Percentiles rank a stretch among this genome's conserved stretches.
phyloP scores from a whole-genome alignment of 1,140 invertebrate species.

The Anthonomus grandis region DNA sequence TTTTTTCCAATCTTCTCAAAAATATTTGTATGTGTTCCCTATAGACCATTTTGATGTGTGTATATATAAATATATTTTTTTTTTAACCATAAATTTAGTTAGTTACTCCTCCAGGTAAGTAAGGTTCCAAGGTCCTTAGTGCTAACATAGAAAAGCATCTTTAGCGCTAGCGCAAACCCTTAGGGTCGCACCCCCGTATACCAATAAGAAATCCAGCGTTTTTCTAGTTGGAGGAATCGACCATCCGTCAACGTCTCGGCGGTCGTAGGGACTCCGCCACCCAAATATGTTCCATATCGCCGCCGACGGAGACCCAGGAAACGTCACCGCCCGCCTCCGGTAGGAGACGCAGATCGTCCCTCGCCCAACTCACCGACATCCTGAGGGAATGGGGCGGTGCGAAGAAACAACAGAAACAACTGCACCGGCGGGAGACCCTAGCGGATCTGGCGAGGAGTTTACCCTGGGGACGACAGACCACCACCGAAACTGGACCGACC shows the following conservation, averaged over 20 bases:
- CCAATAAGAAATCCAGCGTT: not conserved
- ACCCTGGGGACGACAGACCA: conserved; percentile 65
- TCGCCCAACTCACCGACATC: conserved; percentile 85
- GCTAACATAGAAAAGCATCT: not conserved
- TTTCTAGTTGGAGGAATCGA: conserved; percentile 74
- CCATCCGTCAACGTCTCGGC: conserved; percentile 72
- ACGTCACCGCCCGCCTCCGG: conserved; percentile 57
- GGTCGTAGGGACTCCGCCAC: conserved; percentile 82
- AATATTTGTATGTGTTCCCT: too few species aligned
- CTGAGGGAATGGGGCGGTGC: conserved; percentile 78
- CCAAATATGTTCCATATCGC: conserved; percentile 80
- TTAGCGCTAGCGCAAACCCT: not conserved
- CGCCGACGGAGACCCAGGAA: conserved; percentile 67
- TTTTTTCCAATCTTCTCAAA: too few species aligned
- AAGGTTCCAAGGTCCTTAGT: too few species aligned
- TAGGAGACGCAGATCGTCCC: conserved; percentile 70
- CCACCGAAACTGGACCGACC: conserved; percentile 53
- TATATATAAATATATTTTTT: too few species aligned
- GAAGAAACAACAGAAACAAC: conserved; percentile 60
- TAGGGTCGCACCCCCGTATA: not conserved
- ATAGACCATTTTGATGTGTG: too few species aligned
- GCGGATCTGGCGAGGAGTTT: conserved; percentile 75
- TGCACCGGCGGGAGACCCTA: conserved; percentile 77
- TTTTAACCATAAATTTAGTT: too few species aligned
- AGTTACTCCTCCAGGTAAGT: too few species aligned